Evolutionary conservation across 2,797 vertebrate genomes (phyloP).

Genomic region (Clarias pachynema): DNA sequence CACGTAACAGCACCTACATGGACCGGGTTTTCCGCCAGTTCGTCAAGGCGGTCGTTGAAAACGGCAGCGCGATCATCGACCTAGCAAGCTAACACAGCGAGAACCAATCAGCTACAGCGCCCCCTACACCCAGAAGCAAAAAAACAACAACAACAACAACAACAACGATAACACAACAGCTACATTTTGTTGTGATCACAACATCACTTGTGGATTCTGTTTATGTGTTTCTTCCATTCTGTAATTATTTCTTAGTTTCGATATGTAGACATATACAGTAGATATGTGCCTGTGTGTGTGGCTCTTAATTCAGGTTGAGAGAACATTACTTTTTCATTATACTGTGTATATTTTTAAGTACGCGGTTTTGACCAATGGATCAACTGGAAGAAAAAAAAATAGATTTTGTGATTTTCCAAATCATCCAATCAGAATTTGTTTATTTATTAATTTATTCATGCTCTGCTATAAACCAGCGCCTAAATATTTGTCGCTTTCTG

Average conservation of each 20-base stretch:
- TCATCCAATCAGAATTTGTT: background rate
- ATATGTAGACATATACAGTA: background rate
- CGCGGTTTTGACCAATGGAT: slow-evolving; percentile 24
- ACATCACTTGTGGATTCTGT: background rate
- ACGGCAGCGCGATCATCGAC: slow-evolving; percentile 80
- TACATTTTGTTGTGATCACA: slow-evolving; percentile 21
- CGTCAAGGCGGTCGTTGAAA: slow-evolving; percentile 90
- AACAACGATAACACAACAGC: background rate
- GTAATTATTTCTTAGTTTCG: background rate
- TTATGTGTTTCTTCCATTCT: background rate
- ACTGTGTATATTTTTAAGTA: slow-evolving; percentile 25
- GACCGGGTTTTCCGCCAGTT: slow-evolving; percentile 98
- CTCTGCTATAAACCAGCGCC: background rate
- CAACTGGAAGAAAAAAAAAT: background rate
- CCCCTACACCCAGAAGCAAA: slow-evolving; percentile 64
- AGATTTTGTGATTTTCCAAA: background rate
- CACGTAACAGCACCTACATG: slow-evolving; percentile 95
- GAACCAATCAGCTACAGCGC: slow-evolving; percentile 2
- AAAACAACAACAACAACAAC: slow-evolving; percentile 43
- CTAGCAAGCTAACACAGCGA: slow-evolving; percentile 62
- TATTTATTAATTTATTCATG: background rate
- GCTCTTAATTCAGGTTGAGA: slow-evolving; percentile 29
- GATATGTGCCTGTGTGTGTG: background rate
- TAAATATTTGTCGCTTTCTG: background rate
- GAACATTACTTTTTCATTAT: slow-evolving; percentile 27